These are phyloP conservation scores for Anhinga rufa DNA, from an alignment of 2,113 vertebrate species.

Conservation along the genomic window DNA sequence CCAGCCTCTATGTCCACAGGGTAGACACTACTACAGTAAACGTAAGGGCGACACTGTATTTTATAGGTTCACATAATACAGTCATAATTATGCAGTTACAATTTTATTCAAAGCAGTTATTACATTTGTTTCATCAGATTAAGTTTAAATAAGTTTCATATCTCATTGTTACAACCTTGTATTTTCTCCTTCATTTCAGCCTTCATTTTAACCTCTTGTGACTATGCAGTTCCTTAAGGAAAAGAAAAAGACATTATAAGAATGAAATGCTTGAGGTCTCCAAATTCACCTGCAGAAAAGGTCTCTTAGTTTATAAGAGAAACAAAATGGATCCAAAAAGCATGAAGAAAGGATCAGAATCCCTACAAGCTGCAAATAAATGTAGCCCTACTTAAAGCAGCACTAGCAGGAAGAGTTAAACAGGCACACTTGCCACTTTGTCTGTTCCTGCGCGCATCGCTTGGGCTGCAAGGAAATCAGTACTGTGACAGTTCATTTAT, in stretches of 20 bases:
- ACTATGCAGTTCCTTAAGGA: not conserved
- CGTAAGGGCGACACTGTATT: too few relatives aligned
- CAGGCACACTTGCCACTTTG: not conserved
- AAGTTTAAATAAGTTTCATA: not conserved
- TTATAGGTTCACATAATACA: not conserved
- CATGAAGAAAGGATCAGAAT: not conserved
- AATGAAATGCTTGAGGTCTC: not conserved
- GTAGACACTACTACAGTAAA: not conserved
- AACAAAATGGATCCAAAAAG: not conserved
- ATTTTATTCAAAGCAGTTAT: not conserved
- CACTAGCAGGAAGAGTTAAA: not conserved
- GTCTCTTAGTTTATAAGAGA: not conserved
- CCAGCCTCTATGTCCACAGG: not conserved
- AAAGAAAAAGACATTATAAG: not conserved
- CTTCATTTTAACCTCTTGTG: not conserved
- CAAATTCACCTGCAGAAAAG: not conserved
- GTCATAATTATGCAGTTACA: not conserved
- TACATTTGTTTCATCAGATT: not conserved
- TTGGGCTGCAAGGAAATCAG: not conserved
- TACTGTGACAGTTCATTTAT: slow-evolving; percentile 30
- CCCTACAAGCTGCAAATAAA: not conserved
- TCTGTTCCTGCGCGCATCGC: not conserved
- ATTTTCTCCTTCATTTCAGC: not conserved
- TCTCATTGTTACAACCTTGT: not conserved
- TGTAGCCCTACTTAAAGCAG: not conserved